These are phyloP conservation scores for Chiridota heheva DNA, from an alignment of 35 echinoderm and acorn worm genomes.

Conservation along the genomic window DNA sequence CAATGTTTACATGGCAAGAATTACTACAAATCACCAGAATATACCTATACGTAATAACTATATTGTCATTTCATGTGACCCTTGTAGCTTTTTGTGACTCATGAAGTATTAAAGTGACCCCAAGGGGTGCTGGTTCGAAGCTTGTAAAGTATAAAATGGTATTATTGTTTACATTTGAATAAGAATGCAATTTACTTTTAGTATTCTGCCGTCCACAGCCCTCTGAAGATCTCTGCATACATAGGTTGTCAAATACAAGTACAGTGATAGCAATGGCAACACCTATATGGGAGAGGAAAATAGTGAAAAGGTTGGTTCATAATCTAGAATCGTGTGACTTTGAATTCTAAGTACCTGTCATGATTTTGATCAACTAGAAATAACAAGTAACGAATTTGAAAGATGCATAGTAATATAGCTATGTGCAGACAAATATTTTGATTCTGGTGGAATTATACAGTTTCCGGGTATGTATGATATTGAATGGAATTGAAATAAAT, in stretches of 20 bases:
- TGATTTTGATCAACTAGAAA: too few species aligned
- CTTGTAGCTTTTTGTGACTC: too few species aligned
- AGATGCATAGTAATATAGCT: not conserved
- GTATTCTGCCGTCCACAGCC: constrained; percentile 88
- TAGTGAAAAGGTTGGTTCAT: constrained; percentile 11
- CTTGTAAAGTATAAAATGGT: too few species aligned
- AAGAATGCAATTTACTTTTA: constrained; percentile 66
- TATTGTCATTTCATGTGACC: too few species aligned
- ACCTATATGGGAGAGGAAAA: constrained; percentile 48
- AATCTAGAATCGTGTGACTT: not conserved
- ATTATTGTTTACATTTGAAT: not conserved
- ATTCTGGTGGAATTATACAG: not conserved
- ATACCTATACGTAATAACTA: too few species aligned
- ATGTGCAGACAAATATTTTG: not conserved
- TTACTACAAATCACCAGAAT: too few species aligned
- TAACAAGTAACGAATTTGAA: not conserved
- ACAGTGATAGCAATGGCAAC: constrained; percentile 83
- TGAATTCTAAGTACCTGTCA: too few species aligned
- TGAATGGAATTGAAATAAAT: too few species aligned
- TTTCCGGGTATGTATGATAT: too few species aligned
- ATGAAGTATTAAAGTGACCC: too few species aligned
- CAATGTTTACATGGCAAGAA: too few species aligned
- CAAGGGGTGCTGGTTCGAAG: too few species aligned
- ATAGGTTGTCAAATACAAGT: constrained; percentile 91
- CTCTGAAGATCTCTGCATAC: constrained; percentile 91